These are phyloP conservation scores for Philotrypesis tridentata DNA, from an alignment of 1,140 invertebrate species.

Conservation along the genomic window DNA sequence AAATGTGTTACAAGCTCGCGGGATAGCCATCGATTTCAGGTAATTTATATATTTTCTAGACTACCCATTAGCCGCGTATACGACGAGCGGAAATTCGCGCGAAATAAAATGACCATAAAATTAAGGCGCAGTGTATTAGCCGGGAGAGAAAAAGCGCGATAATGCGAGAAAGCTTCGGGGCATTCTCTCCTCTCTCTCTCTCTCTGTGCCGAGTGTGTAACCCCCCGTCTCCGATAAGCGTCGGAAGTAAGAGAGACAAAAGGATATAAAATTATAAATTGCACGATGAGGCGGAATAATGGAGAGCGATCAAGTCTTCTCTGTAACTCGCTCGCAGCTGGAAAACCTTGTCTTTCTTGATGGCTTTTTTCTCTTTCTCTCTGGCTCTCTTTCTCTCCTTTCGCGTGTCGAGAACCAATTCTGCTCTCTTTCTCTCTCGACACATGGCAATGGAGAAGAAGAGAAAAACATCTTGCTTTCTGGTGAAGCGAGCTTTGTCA, in stretches of 20 bases:
- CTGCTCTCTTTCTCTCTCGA: background rate
- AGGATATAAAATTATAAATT: background rate
- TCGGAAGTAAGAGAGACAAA: background rate
- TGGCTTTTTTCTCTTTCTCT: too few relatives aligned
- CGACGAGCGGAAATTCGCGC: background rate
- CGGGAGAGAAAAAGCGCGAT: background rate
- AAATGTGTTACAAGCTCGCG: too few relatives aligned
- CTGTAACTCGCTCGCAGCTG: background rate
- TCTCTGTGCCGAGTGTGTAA: too few relatives aligned
- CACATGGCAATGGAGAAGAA: background rate
- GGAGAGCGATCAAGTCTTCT: background rate
- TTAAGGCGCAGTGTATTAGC: background rate
- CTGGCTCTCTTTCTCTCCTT: background rate
- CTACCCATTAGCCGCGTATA: too few relatives aligned
- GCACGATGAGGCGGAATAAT: constrained; percentile 2
- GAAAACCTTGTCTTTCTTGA: background rate
- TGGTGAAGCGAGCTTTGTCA: background rate
- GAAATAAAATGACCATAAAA: background rate
- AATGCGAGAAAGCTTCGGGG: background rate
- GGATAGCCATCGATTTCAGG: too few relatives aligned
- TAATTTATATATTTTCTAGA: too few relatives aligned
- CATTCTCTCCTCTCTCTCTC: background rate
- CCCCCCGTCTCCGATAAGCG: background rate
- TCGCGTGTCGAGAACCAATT: background rate
- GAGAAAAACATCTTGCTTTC: background rate